phyloP scores from a whole-genome alignment of 1,140 invertebrate genomes.

The Pectinophora gossypiella region DNA sequence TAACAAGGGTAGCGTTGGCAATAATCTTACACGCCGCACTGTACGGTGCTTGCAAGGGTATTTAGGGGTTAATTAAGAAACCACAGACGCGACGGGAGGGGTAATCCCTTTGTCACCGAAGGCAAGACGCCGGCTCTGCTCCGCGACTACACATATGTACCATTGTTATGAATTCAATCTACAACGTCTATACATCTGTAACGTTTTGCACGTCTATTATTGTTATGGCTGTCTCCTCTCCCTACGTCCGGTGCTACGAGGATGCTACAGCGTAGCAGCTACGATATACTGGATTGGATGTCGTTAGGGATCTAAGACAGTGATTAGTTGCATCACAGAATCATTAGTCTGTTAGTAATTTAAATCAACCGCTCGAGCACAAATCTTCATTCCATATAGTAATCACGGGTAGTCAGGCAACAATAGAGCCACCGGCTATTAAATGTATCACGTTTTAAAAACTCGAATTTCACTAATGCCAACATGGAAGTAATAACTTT shows the following conservation, averaged over 20 bases:
- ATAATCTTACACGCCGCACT: conserved; percentile 58
- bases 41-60: conserved; percentile 44
- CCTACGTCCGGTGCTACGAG: not conserved
- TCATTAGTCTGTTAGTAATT: too few species aligned
- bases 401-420: too few species aligned
- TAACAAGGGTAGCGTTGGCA: conserved; percentile 54
- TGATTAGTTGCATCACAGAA: too few species aligned
- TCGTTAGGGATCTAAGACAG: too few species aligned
- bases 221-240: not conserved
- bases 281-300: too few species aligned
- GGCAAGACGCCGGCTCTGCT: conserved; percentile 39
- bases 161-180: conserved; percentile 10
- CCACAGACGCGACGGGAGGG: conserved; percentile 43
- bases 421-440: too few species aligned
- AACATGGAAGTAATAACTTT: too few species aligned
- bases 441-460: too few species aligned
- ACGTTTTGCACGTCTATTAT: not conserved
- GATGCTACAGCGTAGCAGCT: not conserved
- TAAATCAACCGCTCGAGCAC: too few species aligned
- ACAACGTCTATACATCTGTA: not conserved
- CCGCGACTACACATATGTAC: conserved; percentile 1
- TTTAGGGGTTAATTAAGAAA: conserved; percentile 71
- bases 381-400: too few species aligned
- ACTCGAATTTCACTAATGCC: too few species aligned
- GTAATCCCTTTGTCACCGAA: conserved; percentile 61